These are phyloP conservation scores for Notospermus geniculatus DNA, from an alignment of 1,140 invertebrate species.

Conservation along the genomic window DNA sequence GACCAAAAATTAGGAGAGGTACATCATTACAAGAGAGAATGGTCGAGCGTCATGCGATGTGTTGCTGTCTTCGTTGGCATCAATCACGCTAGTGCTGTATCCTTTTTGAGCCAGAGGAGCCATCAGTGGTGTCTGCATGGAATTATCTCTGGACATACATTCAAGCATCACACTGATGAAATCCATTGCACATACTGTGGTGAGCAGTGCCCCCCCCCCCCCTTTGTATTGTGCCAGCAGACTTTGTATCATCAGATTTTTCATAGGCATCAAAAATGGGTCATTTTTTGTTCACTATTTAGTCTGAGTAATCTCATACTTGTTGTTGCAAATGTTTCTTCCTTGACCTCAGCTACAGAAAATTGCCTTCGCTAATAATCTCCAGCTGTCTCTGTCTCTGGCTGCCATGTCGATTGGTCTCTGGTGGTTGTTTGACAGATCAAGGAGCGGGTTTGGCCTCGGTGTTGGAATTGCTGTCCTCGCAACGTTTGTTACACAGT, in stretches of 20 bases:
- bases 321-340: slow-evolving; percentile 12
- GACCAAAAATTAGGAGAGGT: slow-evolving; percentile 49
- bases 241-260: no score
- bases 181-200: no score
- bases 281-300: no score
- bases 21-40: slow-evolving; percentile 50
- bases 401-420: slow-evolving; percentile 56
- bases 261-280: no score
- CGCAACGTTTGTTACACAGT: slow-evolving; percentile 54
- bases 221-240: no score
- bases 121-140: no score
- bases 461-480: slow-evolving; percentile 54
- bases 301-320: no score
- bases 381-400: slow-evolving; percentile 55
- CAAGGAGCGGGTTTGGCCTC: slow-evolving; percentile 55
- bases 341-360: slow-evolving; percentile 49
- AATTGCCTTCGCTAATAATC: slow-evolving; percentile 57
- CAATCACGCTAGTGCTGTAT: slow-evolving; percentile 60
- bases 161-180: no score
- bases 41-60: slow-evolving; percentile 58
- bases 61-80: slow-evolving; percentile 59
- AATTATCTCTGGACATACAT: no score
- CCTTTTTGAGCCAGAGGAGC: slow-evolving; percentile 35
- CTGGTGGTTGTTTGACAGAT: slow-evolving; percentile 59
- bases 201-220: no score